Percentiles rank a stretch among this genome's conserved stretches.
Conservation (phyloP, 1,140 invertebrate genomes). For the Leucophenga varia region DNA sequence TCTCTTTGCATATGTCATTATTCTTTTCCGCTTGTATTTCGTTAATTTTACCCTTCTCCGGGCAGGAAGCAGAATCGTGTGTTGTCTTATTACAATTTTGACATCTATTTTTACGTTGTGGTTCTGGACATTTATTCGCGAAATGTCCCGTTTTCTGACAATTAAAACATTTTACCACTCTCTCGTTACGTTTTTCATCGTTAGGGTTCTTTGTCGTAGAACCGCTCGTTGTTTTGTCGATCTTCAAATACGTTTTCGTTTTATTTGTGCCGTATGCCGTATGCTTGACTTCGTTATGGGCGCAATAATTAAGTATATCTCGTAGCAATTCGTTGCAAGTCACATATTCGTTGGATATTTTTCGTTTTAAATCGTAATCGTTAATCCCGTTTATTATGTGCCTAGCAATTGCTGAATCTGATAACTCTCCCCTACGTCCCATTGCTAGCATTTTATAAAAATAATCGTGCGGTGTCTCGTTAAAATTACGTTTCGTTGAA, state of each 20-base stretch:
- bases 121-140: background rate
- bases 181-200: too few species aligned
- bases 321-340: background rate
- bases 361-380: background rate
- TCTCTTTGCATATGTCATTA: too few species aligned
- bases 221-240: too few species aligned
- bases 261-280: too few species aligned
- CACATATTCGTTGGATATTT: background rate
- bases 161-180: background rate
- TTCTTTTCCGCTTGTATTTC: background rate
- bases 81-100: background rate
- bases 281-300: too few species aligned
- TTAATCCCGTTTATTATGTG: background rate
- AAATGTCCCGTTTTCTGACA: background rate
- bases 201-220: too few species aligned
- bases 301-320: background rate
- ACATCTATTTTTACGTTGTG: slow-evolving; percentile 1
- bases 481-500: background rate
- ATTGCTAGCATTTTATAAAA: background rate
- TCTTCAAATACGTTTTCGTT: too few species aligned
- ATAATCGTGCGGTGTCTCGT: slow-evolving; percentile 1
- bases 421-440: background rate
- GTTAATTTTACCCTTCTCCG: too few species aligned
- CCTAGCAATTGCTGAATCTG: background rate
- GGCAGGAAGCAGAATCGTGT: background rate